Evolutionary conservation across 64 coral and sea anemone species (phyloP).

Genomic region (Platygyra sinensis): DNA sequence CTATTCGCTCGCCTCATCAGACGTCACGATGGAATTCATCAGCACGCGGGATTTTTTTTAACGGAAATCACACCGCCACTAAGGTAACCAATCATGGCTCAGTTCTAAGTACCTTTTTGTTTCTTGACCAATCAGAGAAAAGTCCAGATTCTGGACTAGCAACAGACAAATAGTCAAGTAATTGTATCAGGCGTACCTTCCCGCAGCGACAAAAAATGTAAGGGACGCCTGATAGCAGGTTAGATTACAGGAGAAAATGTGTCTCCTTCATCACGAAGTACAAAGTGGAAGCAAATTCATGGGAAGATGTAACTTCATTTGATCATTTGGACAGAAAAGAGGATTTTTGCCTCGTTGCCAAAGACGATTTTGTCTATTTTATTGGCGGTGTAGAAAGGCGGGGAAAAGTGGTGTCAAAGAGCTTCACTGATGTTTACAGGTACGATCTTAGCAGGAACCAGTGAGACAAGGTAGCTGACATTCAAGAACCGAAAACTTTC

Average conservation of each 20-base stretch:
- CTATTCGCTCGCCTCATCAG: too few relatives aligned
- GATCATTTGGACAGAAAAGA: neutral
- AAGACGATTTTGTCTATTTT: conserved; percentile 2
- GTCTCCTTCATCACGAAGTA: neutral
- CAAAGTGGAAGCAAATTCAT: neutral
- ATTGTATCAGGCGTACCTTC: too few relatives aligned
- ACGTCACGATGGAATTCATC: too few relatives aligned
- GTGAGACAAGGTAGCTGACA: neutral
- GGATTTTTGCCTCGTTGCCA: neutral
- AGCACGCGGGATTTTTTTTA: too few relatives aligned
- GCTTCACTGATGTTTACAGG: neutral
- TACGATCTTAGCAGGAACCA: neutral
- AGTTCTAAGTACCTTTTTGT: too few relatives aligned
- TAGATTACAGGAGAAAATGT: neutral
- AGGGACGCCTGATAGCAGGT: too few relatives aligned
- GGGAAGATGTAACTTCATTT: neutral
- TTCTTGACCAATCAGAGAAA: too few relatives aligned
- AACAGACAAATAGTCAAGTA: too few relatives aligned
- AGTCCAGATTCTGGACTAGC: too few relatives aligned
- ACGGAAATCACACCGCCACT: too few relatives aligned
- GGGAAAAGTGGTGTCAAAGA: neutral
- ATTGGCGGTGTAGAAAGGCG: conserved; percentile 2
- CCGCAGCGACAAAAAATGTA: too few relatives aligned
- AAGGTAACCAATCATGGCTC: too few relatives aligned
- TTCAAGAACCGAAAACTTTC: neutral